A percentile compares a stretch with the other conserved stretches of the same genome.
These are phyloP conservation scores for Neuroscelio doddi DNA, from an alignment of 2,888 invertebrate genomes.

Conservation along the genomic window DNA sequence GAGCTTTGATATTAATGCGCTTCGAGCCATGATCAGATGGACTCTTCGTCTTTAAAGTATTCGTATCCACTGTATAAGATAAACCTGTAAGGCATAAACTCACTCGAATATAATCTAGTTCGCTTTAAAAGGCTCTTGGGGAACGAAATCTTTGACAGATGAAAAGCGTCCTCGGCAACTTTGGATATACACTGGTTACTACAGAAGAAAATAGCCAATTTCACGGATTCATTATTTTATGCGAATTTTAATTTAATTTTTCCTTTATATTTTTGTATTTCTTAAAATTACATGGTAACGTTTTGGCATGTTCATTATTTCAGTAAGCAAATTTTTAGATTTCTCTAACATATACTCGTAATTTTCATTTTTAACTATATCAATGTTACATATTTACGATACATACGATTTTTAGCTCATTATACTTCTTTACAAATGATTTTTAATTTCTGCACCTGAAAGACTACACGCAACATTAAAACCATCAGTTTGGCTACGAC, in stretches of 20 bases:
- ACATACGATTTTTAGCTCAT: not conserved
- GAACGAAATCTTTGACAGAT: not conserved
- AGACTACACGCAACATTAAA: slow-evolving; percentile 44
- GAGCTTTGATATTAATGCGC: not conserved
- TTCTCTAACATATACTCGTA: not conserved
- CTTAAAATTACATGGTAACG: too few species aligned
- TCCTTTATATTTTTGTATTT: not conserved
- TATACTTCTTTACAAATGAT: not conserved
- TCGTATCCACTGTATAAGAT: not conserved
- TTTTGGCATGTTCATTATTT: slow-evolving; percentile 4
- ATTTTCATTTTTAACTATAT: not conserved
- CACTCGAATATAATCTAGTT: slow-evolving; percentile 2
- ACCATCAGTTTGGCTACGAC: slow-evolving; percentile 58
- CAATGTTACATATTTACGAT: not conserved
- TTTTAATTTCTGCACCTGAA: slow-evolving; percentile 21
- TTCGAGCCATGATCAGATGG: not conserved
- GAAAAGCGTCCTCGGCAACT: too few species aligned
- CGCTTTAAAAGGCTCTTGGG: not conserved
- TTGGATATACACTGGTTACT: too few species aligned
- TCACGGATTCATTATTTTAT: too few species aligned
- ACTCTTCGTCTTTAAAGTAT: not conserved
- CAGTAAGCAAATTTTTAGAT: slow-evolving; percentile 16
- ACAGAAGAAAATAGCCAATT: too few species aligned
- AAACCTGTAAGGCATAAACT: not conserved
- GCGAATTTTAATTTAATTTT: too few species aligned